Evolutionary conservation across 2,797 vertebrate species (phyloP), one percentile per base, ranked within the genome.

Genomic region (Echiichthys vipera): DNA sequence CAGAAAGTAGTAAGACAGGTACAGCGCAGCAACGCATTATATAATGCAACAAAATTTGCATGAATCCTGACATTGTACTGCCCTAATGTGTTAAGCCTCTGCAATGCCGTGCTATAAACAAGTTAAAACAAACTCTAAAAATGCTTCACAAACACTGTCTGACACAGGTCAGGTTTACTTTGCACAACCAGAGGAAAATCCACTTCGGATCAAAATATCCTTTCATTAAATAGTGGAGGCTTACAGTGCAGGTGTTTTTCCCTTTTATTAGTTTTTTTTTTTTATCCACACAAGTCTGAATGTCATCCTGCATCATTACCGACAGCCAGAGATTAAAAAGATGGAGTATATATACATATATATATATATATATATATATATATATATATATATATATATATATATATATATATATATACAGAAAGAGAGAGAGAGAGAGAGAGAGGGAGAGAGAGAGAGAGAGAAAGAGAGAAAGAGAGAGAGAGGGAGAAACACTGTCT

Each of bases 281-380:
- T 67, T 66, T 68, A 74, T 22, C 46, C 40, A 49, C 36, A 68
- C 51, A 47, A 51, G 50, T 77, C 70, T 78, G 77, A 79, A 85
- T 81, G 76, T 78, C 77, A 71, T 76, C 73, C 67, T 74, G 78
- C 80, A 83, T 86, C 79, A 83, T 88, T 78, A 78, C 53, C 34
- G 36, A 85, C 78, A 85, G 73, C 50, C 54, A 74, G 61, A 84
- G 69, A 86, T 84, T 80, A 81, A 81, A 78, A 78, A 47, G 73
- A 78, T 49, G 67, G 49, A 71, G 30, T 30, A n/a, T n/a, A n/a
- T n/a, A n/a, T n/a, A n/a, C n/a, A n/a, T n/a, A n/a, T n/a, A n/a
- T n/a, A n/a, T n/a, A n/a, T n/a, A n/a, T n/a, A n/a, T n/a, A n/a
- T n/a, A n/a, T n/a, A n/a, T n/a, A n/a, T n/a, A n/a, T n/a, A n/a